Base-by-base conservation (phyloP, 2,113 vertebrate genomes). In the Phoenicopterus ruber region DNA sequence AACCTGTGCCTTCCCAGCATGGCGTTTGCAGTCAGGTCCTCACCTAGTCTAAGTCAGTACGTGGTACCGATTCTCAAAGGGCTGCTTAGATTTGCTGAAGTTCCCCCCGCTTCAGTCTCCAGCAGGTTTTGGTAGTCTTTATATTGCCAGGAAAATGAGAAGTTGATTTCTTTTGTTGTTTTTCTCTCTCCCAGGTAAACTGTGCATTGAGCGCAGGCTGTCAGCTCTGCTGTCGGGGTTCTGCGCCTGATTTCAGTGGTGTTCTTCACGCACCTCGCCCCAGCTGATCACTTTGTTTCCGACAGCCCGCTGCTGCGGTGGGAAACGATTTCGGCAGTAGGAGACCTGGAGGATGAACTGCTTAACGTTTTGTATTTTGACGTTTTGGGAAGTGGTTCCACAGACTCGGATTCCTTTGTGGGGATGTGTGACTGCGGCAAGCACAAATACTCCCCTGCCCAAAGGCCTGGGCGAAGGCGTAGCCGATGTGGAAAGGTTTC, bases 161-260 rank as follows among this genome's bases (percentile, higher is more conserved):
- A n/a, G 15, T 6, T 94, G 15, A 91, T 28, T 54, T 76, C 6
- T 55, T n/a, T 12, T 59, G 14, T 42, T 77, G 12, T 49, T 63
- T 7, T 11, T 89, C 74, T 8, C 59, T 92, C 15, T 67, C 21
- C 19, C 96, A 99, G 99, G 99, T 98, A 99, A 99, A 85, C 97
- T 99, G 97, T 99, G 99, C 94, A 99, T 99, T 10, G 99, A 99
- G 95, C 98, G 98, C 69, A 98, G 99, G 67, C 98, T 99, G n/a
- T 99, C 98, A 1, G 98, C 99, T 49, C 98, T 99, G 91, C 98
- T 99, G 58, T 98, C 97, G 1, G 98, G 98, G 80, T 94, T 97
- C 96, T 98, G 96, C 81, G 97, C 96, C 81, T 98, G 97, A 98
- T 36, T 29, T 24, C 55, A 14, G 38, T 7, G 59, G 3, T 59